Evolutionary conservation across 2,797 vertebrate species (phyloP), one percentile per base, ranked within the genome.

Genomic region (Tachyglossus aculeatus): DNA sequence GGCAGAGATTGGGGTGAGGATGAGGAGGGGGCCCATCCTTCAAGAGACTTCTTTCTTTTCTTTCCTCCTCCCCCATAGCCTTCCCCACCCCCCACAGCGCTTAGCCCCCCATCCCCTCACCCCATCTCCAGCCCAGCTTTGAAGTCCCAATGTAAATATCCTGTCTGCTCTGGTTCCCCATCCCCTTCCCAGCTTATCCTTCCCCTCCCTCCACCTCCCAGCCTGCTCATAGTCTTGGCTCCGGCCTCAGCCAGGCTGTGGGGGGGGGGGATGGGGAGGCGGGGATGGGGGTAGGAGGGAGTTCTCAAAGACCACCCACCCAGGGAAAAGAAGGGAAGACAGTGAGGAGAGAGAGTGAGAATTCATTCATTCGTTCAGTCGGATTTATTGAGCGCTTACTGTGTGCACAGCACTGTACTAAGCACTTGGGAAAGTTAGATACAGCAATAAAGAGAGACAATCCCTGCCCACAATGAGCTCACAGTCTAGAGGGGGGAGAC

Each of bases 131-230:
- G 66, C 56, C 58, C 25, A 36, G 37, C 82, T 87, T 85, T 87
- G 85, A 87, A 85, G 85, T 82, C 78, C 34, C 54, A 85, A 83
- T 74, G 65, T 85, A 87, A 87, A 87, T 83, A 85, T 80, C 80
- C 77, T 78, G 85, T 85, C 82, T 87, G 76, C 70, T 71, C 59
- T 41, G 60, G 52, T 77, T 78, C 76, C 73, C 72, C 76, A 24
- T 75, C 70, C 24, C 70, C 24, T 75, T 70, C 24, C 63, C 29
- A 3, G 80, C 61, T 80, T 39, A 59, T 75, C 44, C 5, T n/a
- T 73, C 80, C 52, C 67, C 70, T n/a, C 61, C 76, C 82, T 77
- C 75, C 62, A 71, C 72, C 43, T 45, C 43, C 24, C 15, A 4
- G 43, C 14, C 24, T 9, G 25, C n/a, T n/a, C n/a, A n/a, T n/a